Evolutionary conservation across 2,113 vertebrate species (phyloP).

Genomic region (Eulemur macaco): DNA sequence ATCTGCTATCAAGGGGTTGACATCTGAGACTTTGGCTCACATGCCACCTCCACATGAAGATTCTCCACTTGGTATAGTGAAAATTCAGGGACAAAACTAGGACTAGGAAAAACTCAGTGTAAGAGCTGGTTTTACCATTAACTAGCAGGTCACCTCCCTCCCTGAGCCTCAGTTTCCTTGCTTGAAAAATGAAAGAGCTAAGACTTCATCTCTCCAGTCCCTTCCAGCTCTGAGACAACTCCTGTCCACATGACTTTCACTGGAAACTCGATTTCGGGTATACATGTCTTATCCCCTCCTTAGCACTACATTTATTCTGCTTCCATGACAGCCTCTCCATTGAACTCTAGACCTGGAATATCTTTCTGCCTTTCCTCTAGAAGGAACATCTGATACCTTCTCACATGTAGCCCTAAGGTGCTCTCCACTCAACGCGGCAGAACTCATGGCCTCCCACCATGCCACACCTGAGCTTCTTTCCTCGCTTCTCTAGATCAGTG

Average conservation of each 20-base stretch:
- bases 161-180: not conserved
- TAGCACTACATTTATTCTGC: too few species aligned
- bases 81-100: not conserved
- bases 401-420: not conserved
- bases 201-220: not conserved
- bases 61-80: not conserved
- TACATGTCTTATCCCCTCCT: accelerated
- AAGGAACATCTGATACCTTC: not conserved
- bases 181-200: not conserved
- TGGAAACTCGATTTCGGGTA: too few species aligned
- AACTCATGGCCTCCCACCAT: too few species aligned
- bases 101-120: not conserved
- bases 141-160: not conserved
- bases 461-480: too few species aligned
- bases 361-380: not conserved
- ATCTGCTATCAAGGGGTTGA: not conserved
- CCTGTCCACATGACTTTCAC: not conserved
- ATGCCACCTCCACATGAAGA: not conserved
- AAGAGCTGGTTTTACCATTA: not conserved
- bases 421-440: not conserved
- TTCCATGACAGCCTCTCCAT: not conserved
- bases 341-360: accelerated
- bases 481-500: not conserved
- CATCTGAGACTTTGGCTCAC: not conserved
- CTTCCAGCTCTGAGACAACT: not conserved